Percentiles rank a stretch among this genome's conserved stretches.
These are phyloP conservation scores for pig (Sus scrofa) DNA, from an alignment of 2,113 vertebrate genomes.

Conservation along the genomic window T2T-Sscrofa CM000824.6:130547001-130547500, in stretches of 20 bases:
- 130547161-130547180: background rate
- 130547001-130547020: background rate
- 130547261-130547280: background rate
- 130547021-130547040: background rate
- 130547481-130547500: no score
- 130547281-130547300: background rate
- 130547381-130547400: no score
- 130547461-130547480: no score
- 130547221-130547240: background rate
- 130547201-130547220: background rate
- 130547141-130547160: background rate
- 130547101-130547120: background rate
- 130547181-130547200: background rate
- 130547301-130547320: background rate
- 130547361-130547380: background rate
- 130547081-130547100: background rate
- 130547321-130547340: background rate
- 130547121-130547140: background rate
- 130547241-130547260: background rate
- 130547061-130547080: background rate
- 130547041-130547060: background rate
- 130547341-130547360: background rate
- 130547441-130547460: no score
- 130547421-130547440: no score
- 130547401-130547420: no score